phyloP scores from a whole-genome alignment of 2,797 vertebrate genomes.

The Peromyscus eremicus region DNA sequence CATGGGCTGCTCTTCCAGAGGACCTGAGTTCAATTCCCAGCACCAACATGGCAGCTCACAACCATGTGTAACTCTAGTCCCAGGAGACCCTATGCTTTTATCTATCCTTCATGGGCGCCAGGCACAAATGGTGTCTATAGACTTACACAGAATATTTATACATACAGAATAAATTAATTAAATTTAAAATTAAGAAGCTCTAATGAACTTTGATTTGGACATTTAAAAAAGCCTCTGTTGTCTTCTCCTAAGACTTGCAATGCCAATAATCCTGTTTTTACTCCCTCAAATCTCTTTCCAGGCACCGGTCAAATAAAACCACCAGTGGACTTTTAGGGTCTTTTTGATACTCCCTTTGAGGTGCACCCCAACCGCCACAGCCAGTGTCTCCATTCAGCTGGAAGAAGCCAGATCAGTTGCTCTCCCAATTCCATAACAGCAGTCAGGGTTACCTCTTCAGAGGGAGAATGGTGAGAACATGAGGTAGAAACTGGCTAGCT shows the following conservation, averaged over 20 bases:
- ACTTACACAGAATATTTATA: background rate
- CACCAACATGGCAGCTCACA: background rate
- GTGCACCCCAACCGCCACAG: background rate
- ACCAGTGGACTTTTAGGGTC: background rate
- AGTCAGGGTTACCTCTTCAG: background rate
- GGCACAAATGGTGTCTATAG: background rate
- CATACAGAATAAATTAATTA: background rate
- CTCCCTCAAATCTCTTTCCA: background rate
- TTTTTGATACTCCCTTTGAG: background rate
- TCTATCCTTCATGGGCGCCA: background rate
- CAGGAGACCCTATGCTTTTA: background rate
- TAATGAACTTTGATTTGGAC: background rate
- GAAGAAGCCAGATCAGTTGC: background rate
- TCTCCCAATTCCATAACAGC: background rate
- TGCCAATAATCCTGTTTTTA: background rate
- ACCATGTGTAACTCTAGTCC: background rate
- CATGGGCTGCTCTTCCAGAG: background rate
- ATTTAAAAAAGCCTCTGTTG: background rate
- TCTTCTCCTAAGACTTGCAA: background rate
- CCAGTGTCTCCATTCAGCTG: background rate
- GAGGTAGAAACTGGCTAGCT: background rate
- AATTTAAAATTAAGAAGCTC: background rate
- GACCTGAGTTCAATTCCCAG: background rate
- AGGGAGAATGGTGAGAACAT: background rate
- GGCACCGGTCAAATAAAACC: background rate